A percentile compares a stretch with the other conserved stretches of the same genome.
phyloP scores from a whole-genome alignment of 2,888 invertebrate species.

The Plebejus melissa region DNA sequence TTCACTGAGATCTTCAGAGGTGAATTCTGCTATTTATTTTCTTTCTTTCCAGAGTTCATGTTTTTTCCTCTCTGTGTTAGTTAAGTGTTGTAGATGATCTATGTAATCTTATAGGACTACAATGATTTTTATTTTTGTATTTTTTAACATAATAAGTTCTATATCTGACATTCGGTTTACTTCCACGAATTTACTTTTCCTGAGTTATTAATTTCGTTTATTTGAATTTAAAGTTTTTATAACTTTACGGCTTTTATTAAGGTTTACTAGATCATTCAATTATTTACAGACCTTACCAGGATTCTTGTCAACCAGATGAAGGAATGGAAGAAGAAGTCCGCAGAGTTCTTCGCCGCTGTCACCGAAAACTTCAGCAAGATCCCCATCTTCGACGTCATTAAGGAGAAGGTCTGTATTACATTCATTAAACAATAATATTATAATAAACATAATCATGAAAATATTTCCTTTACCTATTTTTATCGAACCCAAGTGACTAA shows the following conservation, averaged over 20 bases:
- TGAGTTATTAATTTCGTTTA: too few species aligned
- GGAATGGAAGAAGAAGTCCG: constrained; percentile 58
- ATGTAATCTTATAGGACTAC: neutral
- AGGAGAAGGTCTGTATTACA: constrained; percentile 58
- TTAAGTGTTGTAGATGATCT: neutral
- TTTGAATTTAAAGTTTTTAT: neutral
- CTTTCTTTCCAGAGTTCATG: too few species aligned
- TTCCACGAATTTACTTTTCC: too few species aligned
- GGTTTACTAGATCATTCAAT: neutral
- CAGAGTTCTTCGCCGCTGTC: constrained; percentile 53
- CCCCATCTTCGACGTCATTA: constrained; percentile 55
- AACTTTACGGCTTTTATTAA: too few species aligned
- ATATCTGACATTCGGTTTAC: too few species aligned
- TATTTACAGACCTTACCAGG: constrained; percentile 59
- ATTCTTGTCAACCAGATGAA: constrained; percentile 61
- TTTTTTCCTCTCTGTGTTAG: neutral
- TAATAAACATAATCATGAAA: neutral
- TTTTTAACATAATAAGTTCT: too few species aligned
- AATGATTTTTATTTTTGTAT: neutral
- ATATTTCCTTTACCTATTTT: neutral
- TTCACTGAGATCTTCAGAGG: constrained; percentile 75
- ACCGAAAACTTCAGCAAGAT: constrained; percentile 61
- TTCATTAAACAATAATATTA: neutral
- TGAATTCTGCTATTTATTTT: constrained; percentile 37
- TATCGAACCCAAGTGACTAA: too few species aligned